Conservation (phyloP, 2,888 invertebrate genomes). For the Selenia dentaria region DNA sequence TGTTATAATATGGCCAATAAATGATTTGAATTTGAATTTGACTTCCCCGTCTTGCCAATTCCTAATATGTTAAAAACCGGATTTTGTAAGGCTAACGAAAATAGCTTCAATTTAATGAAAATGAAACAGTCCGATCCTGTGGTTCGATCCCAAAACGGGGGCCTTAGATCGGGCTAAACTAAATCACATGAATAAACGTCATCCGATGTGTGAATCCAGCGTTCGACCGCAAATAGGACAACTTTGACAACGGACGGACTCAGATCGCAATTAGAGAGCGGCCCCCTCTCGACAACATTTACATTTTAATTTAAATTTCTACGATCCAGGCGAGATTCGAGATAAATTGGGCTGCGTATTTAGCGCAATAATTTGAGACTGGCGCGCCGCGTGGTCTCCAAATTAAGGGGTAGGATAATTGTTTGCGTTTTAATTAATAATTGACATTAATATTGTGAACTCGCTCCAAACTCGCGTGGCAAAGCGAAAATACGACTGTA, state of each 20-base stretch:
- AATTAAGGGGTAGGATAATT: slow-evolving; percentile 72
- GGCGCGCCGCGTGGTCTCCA: slow-evolving; percentile 61
- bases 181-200: slow-evolving; percentile 39
- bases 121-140: slow-evolving; percentile 13
- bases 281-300: slow-evolving; percentile 72
- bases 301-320: slow-evolving; percentile 83
- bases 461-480: slow-evolving; percentile 38
- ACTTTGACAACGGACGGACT: slow-evolving; percentile 68
- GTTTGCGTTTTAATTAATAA: slow-evolving; percentile 76
- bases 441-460: slow-evolving; percentile 65
- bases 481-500: slow-evolving; percentile 20
- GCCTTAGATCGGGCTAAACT: slow-evolving; percentile 24
- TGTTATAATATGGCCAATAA: too few relatives aligned
- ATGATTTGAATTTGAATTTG: too few relatives aligned
- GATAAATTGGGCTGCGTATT: slow-evolving; percentile 78
- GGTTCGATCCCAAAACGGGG: slow-evolving; percentile 1
- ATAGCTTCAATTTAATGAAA: slow-evolving; percentile 20
- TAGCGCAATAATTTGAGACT: slow-evolving; percentile 76
- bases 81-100: too few relatives aligned
- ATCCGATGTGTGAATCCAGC: slow-evolving; percentile 44
- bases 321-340: slow-evolving; percentile 78
- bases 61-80: too few relatives aligned
- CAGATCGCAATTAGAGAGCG: slow-evolving; percentile 74
- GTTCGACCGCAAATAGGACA: slow-evolving; percentile 50
- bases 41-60: too few relatives aligned